Evolutionary conservation across 2,797 vertebrate species (phyloP).

Genomic region (Microctenopoma steveboyesi): DNA sequence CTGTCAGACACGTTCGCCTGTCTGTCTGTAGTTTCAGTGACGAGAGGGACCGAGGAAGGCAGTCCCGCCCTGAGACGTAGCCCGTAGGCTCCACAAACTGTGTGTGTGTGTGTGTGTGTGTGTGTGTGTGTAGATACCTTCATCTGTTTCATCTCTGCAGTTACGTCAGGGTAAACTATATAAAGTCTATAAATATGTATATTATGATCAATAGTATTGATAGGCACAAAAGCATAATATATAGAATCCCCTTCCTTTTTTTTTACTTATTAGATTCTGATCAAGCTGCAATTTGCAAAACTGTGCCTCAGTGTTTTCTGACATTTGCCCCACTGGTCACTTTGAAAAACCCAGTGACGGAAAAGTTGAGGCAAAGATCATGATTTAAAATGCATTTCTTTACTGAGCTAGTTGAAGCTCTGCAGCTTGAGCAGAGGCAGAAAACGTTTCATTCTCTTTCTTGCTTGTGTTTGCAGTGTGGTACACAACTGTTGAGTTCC

Average conservation of each 20-base stretch:
- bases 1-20: conserved; percentile 29
- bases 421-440: conserved; percentile 57
- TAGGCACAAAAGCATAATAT: conserved; percentile 51
- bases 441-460: conserved; percentile 48
- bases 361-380: conserved; percentile 4
- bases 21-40: conserved; percentile 66
- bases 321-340: conserved; percentile 31
- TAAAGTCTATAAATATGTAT: conserved; percentile 78
- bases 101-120: conserved; percentile 33
- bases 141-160: conserved; percentile 70
- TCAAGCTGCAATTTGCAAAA: conserved; percentile 51
- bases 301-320: conserved; percentile 28
- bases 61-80: conserved; percentile 72
- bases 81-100: conserved; percentile 63
- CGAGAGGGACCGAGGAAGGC: conserved; percentile 58
- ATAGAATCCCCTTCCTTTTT: conserved; percentile 46
- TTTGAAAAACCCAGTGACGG: conserved; percentile 33
- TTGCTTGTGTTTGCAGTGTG: conserved; percentile 81
- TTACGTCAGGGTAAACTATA: conserved; percentile 77
- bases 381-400: conserved; percentile 13
- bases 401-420: conserved; percentile 18
- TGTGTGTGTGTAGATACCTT: conserved; percentile 27
- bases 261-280: conserved; percentile 34
- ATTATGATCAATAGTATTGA: conserved; percentile 35
- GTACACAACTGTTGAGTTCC: conserved; percentile 62